Conservation (phyloP, 2,888 invertebrate genomes). For the Hartigia nigra region DNA sequence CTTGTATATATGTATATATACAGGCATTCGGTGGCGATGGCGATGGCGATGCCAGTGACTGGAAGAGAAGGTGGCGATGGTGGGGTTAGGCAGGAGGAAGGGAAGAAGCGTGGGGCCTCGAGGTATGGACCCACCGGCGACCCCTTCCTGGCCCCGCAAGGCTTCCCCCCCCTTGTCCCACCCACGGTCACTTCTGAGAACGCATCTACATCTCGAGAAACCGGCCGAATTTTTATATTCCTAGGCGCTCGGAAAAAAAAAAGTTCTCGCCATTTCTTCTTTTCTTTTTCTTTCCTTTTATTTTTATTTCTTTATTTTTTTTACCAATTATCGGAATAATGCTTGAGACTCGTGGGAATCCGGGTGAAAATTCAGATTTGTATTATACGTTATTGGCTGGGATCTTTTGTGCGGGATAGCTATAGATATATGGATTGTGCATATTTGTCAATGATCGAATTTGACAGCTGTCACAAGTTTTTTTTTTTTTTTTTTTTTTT, state of each 20-base stretch:
- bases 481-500: too few relatives aligned
- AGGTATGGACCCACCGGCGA: not conserved
- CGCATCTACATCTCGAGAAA: conserved; percentile 55
- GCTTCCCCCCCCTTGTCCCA: conserved; percentile 28
- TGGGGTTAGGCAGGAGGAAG: not conserved
- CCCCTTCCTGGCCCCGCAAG: conserved; percentile 1
- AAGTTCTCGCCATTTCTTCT: conserved; percentile 33
- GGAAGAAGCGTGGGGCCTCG: conserved; percentile 11
- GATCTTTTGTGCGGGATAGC: too few relatives aligned
- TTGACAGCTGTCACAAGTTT: too few relatives aligned
- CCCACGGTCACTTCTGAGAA: conserved; percentile 41
- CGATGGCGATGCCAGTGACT: not conserved
- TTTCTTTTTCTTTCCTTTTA: too few relatives aligned
- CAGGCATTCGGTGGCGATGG: not conserved
- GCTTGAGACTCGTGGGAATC: not conserved
- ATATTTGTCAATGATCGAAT: too few relatives aligned
- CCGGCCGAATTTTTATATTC: conserved; percentile 51
- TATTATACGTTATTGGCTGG: not conserved
- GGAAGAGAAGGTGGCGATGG: conserved; percentile 1
- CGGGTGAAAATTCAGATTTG: not conserved
- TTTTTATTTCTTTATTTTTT: too few relatives aligned
- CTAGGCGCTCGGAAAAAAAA: conserved; percentile 24
- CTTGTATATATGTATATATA: not conserved
- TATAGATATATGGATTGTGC: too few relatives aligned
- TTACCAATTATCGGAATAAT: conserved; percentile 37